Evolutionary conservation across 2,113 vertebrate species (phyloP), one percentile per base, ranked within the genome.

Genomic region (Trematocara zebra): DNA sequence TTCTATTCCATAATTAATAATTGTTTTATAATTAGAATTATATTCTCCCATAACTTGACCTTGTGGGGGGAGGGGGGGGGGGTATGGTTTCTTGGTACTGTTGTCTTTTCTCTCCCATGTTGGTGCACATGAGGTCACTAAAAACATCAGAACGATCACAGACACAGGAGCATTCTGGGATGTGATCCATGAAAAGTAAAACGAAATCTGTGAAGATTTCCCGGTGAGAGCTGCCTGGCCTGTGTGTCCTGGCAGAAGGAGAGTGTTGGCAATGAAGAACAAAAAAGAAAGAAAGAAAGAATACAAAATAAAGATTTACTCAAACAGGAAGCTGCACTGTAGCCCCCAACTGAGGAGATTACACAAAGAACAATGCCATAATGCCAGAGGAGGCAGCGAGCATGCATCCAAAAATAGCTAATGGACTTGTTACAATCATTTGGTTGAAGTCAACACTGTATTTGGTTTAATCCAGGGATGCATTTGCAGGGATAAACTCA

Each of bases 281-380:
- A 67, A 8, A 28, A 69, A 78, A 37, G 6, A 42, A 64, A 12
- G 18, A 64, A 54, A 40, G 26, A 59, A 17, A 64, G 69, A 18
- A 33, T 59, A 85, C 51, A 28, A 87, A 57, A 78, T 42, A 56
- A 83, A 80, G 78, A 79, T 89, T 82, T 72, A 67, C 52, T 15
- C 72, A 59, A 86, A 89, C 89, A 85, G 86, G 82, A 92, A 86
- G 87, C 69, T 17, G 86, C 76, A 61, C 82, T 17, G 56, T 42
- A 81, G 83, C 64, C 82, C 80, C 80, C 52, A 89, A 81, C 79
- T n/a, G 85, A 81, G 87, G 81, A 81, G 89, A 91, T 92, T 91
- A 91, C 89, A 89, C 72, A 42, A 84, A 90, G 90, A 93, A 92
- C 87, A 91, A 87, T 90, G 85, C 83, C 93, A 92, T 88, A 84